Percentiles rank a stretch among this genome's conserved stretches.
Conservation (phyloP, 2,888 invertebrate species). For the Isoperla grammatica region DNA sequence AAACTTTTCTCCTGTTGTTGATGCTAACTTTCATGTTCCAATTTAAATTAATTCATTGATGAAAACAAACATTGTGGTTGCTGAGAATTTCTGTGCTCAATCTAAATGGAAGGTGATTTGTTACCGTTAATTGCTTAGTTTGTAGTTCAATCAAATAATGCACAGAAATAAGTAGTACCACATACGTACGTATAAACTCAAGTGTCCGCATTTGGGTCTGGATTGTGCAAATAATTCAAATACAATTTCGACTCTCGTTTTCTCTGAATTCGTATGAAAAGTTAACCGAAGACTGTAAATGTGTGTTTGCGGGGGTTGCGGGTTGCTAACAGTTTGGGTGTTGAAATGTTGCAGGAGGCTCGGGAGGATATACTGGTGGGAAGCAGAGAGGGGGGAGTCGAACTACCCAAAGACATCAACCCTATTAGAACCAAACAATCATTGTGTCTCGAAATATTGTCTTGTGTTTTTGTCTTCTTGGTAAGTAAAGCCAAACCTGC, state of each 20-base stretch:
- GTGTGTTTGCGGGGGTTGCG: constrained; percentile 17
- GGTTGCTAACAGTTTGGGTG: constrained; percentile 25
- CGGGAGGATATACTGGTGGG: constrained; percentile 59
- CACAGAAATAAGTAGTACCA: no score
- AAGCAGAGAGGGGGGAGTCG: constrained; percentile 72
- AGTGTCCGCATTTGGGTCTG: no score
- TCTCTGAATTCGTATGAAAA: neutral
- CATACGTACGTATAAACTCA: no score
- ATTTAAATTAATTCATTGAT: no score
- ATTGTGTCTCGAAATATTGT: constrained; percentile 23
- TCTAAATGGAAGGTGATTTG: no score
- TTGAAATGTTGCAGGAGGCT: constrained; percentile 30
- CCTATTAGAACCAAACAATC: constrained; percentile 56
- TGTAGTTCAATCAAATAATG: no score
- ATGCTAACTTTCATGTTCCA: no score
- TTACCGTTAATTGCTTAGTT: no score
- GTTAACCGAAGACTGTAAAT: constrained; percentile 4
- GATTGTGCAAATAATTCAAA: no score
- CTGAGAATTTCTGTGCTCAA: no score
- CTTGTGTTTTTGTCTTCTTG: constrained; percentile 33
- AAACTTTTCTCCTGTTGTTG: no score
- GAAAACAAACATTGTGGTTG: no score
- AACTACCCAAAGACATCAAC: constrained; percentile 77
- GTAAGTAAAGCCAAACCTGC: constrained; percentile 30
- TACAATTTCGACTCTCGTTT: neutral